Conservation (phyloP, 2,113 vertebrate species). For the Felis catus region F.catus_Fca126_mat1.0 CM031415.1:180323501-180324000, state of each 20-base stretch:
- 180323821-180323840: neutral
- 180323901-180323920: neutral
- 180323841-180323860: neutral
- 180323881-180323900: neutral
- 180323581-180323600: neutral
- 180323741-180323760: neutral
- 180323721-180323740: neutral
- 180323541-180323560: neutral
- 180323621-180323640: neutral
- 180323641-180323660: neutral
- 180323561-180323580: neutral
- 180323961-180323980: neutral
- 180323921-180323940: neutral
- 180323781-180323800: neutral
- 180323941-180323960: neutral
- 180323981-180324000: neutral
- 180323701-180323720: neutral
- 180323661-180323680: neutral
- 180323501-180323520: neutral
- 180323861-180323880: neutral
- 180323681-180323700: neutral
- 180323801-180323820: neutral
- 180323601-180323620: neutral
- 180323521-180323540: neutral
- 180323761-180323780: neutral